Evolutionary conservation across 1,140 invertebrate genomes (phyloP).

Genomic region (Agrilus planipennis): DNA sequence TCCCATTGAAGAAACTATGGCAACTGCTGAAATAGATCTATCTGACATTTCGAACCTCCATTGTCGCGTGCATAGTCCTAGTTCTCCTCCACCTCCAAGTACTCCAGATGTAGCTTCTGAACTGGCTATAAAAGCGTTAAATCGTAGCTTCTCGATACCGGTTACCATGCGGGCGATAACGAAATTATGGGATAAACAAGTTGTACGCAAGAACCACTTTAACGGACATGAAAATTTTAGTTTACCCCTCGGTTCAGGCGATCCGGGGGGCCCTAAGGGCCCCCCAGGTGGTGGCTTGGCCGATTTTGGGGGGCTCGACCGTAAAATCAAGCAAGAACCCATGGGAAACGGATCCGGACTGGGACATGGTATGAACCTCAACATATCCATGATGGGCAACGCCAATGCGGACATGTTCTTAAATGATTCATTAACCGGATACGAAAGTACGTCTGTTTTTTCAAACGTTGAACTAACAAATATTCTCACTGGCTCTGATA

Average conservation of each 20-base stretch:
- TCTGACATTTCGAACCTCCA: conserved; percentile 61
- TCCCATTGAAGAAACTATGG: conserved; percentile 82
- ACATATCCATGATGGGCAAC: conserved; percentile 23
- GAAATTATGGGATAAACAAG: conserved; percentile 40
- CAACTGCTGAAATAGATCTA: conserved; percentile 82
- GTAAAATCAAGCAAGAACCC: conserved; percentile 44
- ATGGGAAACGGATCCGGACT: conserved; percentile 31
- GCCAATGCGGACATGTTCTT: conserved; percentile 26
- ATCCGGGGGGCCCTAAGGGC: conserved; percentile 34
- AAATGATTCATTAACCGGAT: conserved; percentile 27
- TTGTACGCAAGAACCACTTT: conserved; percentile 28
- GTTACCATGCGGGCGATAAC: conserved; percentile 57
- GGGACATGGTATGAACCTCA: conserved; percentile 29
- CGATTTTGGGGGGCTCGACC: conserved; percentile 38
- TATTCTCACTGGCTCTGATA: conserved; percentile 25
- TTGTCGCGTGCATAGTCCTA: conserved; percentile 43
- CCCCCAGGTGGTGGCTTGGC: conserved; percentile 35
- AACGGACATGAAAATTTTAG: conserved; percentile 34
- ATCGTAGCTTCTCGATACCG: conserved; percentile 83
- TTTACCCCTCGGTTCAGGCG: conserved; percentile 34
- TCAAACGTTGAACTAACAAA: conserved; percentile 28
- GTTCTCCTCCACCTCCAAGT: conserved; percentile 36
- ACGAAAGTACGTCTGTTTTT: conserved; percentile 28
- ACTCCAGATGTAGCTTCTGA: conserved; percentile 54
- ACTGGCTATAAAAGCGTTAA: conserved; percentile 71